phyloP scores from a whole-genome alignment of 2,113 vertebrate species.

The Rhodinocichla rosea region DNA sequence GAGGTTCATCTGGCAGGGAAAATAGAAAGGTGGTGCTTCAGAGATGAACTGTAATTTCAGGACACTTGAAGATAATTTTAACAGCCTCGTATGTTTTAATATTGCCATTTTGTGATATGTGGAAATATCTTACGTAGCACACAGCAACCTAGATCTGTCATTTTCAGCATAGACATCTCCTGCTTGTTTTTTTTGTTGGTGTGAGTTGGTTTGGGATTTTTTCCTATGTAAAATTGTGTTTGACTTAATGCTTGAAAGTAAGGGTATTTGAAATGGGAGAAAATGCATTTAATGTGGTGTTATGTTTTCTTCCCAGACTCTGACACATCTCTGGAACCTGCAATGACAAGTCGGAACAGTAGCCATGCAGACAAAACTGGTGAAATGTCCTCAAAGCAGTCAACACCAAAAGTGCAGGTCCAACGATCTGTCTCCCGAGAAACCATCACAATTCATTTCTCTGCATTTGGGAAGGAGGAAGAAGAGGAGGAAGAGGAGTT shows the following conservation, averaged over 20 bases:
- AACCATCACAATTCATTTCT: conserved; percentile 98
- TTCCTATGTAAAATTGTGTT: neutral
- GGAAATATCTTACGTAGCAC: neutral
- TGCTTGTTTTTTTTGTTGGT: neutral
- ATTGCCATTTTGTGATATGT: neutral
- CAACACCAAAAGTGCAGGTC: conserved; percentile 92
- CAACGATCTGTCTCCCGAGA: conserved; percentile 93
- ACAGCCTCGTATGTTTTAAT: neutral
- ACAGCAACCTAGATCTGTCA: neutral
- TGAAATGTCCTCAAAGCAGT: conserved; percentile 79
- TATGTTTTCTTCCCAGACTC: conserved; percentile 71
- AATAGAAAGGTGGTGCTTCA: neutral
- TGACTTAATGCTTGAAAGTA: neutral
- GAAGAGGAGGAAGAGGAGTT: conserved; percentile 96
- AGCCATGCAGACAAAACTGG: conserved; percentile 85
- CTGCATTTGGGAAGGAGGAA: conserved; percentile 92
- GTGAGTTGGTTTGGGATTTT: neutral
- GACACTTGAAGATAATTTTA: neutral
- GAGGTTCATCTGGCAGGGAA: neutral
- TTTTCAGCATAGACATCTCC: neutral
- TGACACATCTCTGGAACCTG: conserved; percentile 80
- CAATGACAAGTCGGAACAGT: conserved; percentile 92
- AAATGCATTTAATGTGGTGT: neutral
- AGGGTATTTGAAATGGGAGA: neutral
- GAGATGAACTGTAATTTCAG: neutral